phyloP scores from a whole-genome alignment of 2,888 invertebrate species.

The Bursaphelenchus okinawaensis region DNA sequence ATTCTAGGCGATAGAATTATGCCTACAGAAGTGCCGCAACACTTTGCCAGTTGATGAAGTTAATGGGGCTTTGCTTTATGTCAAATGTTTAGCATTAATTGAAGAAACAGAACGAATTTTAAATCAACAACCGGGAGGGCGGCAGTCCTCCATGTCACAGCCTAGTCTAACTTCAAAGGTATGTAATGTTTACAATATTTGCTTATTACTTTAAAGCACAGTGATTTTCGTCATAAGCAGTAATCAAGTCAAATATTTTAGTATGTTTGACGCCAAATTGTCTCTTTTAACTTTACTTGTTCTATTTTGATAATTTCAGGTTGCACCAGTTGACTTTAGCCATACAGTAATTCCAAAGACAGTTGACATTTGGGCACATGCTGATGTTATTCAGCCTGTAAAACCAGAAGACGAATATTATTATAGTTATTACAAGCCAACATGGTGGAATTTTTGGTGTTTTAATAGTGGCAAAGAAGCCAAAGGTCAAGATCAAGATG shows the following conservation, averaged over 20 bases:
- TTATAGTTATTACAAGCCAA: slow-evolving; percentile 2
- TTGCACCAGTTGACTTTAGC: too few relatives aligned
- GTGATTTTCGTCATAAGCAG: too few relatives aligned
- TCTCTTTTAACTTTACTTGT: too few relatives aligned
- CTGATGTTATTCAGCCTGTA: not conserved
- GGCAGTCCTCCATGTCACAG: slow-evolving; percentile 9
- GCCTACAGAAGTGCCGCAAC: slow-evolving; percentile 20
- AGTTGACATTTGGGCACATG: not conserved
- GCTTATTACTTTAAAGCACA: too few relatives aligned
- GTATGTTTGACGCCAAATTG: too few relatives aligned
- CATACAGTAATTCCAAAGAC: too few relatives aligned
- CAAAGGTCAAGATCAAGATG: slow-evolving; percentile 23
- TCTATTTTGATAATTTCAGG: too few relatives aligned
- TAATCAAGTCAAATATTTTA: too few relatives aligned
- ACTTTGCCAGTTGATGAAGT: slow-evolving; percentile 22
- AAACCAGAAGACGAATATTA: slow-evolving; percentile 1
- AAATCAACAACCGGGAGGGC: slow-evolving; percentile 3
- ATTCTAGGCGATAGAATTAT: slow-evolving; percentile 38
- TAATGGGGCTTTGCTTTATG: slow-evolving; percentile 39
- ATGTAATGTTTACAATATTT: too few relatives aligned
- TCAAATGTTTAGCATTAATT: slow-evolving; percentile 41
- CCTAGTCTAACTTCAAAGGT: slow-evolving; percentile 2
- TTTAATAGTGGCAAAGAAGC: slow-evolving; percentile 33
- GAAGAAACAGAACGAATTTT: slow-evolving; percentile 44
- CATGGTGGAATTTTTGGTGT: slow-evolving; percentile 32